phyloP scores from a whole-genome alignment of 2,797 vertebrate genomes.

The Pantherophis vulpinus region DNA sequence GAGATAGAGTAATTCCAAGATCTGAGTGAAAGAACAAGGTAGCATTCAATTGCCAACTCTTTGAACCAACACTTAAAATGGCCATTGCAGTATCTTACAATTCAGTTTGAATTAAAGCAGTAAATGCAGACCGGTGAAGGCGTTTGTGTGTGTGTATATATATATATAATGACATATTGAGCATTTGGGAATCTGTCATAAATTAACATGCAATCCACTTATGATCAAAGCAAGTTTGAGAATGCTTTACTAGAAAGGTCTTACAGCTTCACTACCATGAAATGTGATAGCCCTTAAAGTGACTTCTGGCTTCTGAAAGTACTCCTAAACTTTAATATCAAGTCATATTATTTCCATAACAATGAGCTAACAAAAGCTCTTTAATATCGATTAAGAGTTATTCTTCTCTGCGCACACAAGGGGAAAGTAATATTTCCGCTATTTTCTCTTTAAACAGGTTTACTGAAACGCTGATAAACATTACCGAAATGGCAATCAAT shows the following conservation, averaged over 20 bases:
- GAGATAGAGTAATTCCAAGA: neutral
- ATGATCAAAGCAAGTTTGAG: neutral
- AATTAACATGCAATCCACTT: constrained; percentile 17
- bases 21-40: neutral
- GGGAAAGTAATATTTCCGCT: constrained; percentile 16
- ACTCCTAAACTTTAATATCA: constrained; percentile 59
- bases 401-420: constrained; percentile 1
- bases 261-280: constrained; percentile 47
- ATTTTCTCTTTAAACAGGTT: constrained; percentile 46
- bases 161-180: neutral
- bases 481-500: constrained; percentile 61
- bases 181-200: neutral
- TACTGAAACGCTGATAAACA: constrained; percentile 46
- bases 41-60: neutral
- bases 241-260: constrained; percentile 9
- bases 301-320: constrained; percentile 40
- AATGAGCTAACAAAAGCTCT: constrained; percentile 52
- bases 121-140: neutral
- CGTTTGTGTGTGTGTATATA: no score
- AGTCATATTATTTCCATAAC: constrained; percentile 50
- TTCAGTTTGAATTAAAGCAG: constrained; percentile 15
- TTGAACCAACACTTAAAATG: neutral
- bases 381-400: constrained; percentile 49
- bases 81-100: constrained; percentile 26
- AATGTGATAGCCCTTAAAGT: constrained; percentile 56